These are phyloP conservation scores for Bolinopsis microptera DNA, from an alignment of 37 sponge, comb jelly and placozoan species.

Conservation along the genomic window DNA sequence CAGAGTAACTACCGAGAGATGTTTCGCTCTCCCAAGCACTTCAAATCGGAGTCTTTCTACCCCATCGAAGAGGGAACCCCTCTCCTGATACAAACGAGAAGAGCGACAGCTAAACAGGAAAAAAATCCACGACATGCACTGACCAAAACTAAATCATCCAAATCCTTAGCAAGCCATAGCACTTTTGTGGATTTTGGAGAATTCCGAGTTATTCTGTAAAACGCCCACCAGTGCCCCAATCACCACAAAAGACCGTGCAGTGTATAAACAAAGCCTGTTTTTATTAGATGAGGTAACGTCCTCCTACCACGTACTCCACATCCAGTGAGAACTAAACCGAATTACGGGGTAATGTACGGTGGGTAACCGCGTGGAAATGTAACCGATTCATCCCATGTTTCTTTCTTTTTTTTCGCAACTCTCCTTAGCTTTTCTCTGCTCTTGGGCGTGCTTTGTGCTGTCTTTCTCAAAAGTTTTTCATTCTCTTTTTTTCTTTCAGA, in stretches of 20 bases:
- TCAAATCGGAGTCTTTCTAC: background rate
- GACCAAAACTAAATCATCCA: conserved; percentile 28
- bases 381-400: conserved; percentile 26
- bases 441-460: background rate
- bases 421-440: background rate
- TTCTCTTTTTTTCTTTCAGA: background rate
- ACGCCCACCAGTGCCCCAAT: background rate
- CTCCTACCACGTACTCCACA: conserved; percentile 15
- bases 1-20: background rate
- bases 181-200: background rate
- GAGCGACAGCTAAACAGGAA: conserved; percentile 2
- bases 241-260: background rate
- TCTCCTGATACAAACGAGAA: conserved; percentile 1
- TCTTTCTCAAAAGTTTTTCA: background rate
- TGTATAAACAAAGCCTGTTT: background rate
- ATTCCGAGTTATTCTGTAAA: background rate
- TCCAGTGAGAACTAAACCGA: background rate
- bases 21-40: background rate
- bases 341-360: background rate
- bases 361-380: background rate
- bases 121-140: background rate
- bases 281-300: background rate
- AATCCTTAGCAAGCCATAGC: conserved; percentile 41
- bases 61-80: background rate
- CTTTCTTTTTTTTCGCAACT: background rate